Evolutionary conservation across 1,140 invertebrate species (phyloP), one percentile per base, ranked within the genome.

Genomic region (Episyrphus balteatus): DNA sequence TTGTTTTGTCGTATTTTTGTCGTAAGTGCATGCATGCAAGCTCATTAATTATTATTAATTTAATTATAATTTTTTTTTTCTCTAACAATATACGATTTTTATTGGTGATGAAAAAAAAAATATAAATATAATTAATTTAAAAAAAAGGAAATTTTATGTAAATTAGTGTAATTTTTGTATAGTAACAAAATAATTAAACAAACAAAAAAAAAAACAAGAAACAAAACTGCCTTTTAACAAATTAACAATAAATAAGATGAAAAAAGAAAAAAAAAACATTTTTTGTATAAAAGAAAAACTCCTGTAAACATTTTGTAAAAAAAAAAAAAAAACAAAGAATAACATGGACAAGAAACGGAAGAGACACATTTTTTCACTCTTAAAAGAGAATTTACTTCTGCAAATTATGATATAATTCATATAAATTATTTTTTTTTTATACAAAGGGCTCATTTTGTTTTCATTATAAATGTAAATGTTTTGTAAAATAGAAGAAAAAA

Each of bases 81-180:
- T 26, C 8, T 26, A 26, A 26, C 21, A 26, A 26, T 26, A 26
- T 26, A 26, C 3, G 8, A 5, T 26, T 26, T 8, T 26, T 26
- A 26, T 26, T 26, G 21, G 21, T 26, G 8, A 26, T 5, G 21
- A 26, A 26, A 26, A 3, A 26, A 26, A 26, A 26, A 26, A 26
- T 26, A 26, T 26, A 26, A 26, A 26, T 26, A 8, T n/a, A n/a
- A n/a, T n/a, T n/a, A n/a, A n/a, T n/a, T n/a, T n/a, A n/a, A n/a
- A n/a, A n/a, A n/a, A n/a, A n/a, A n/a, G n/a, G 15, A 47, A 51
- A 43, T 41, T 51, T 60, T 61, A 51, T 60, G 58, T 50, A 60
- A 58, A 61, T 52, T 49, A 57, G 48, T 48, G 33, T 48, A 46
- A 19, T 31, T 14, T 41, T 19, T 19, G 26, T 17, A 41, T 19